A percentile compares a stretch with the other conserved stretches of the same genome.
phyloP scores from a whole-genome alignment of 1,140 invertebrate genomes.

The Globodera rostochiensis region DNA sequence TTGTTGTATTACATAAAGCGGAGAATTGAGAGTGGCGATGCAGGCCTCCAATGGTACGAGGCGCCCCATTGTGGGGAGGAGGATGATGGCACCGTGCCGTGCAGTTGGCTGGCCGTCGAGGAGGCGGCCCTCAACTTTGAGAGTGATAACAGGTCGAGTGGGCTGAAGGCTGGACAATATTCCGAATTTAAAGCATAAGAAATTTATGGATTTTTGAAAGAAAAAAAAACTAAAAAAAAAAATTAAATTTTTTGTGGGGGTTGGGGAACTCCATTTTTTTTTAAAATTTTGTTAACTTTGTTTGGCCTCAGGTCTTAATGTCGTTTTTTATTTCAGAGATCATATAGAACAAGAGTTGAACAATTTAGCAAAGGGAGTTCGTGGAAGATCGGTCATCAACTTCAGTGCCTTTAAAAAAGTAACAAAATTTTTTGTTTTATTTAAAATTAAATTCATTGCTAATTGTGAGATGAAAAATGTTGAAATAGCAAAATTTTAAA shows the following conservation, averaged over 20 bases:
- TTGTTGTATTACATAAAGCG: slow-evolving; percentile 27
- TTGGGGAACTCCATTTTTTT: too few relatives aligned
- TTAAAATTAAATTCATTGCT: background rate
- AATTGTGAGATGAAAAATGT: background rate
- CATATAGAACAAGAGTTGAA: background rate
- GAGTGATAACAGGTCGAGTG: slow-evolving; percentile 13
- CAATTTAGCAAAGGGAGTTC: background rate
- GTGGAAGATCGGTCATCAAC: background rate
- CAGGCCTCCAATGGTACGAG: slow-evolving; percentile 8
- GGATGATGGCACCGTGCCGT: background rate
- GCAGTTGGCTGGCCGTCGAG: slow-evolving; percentile 3
- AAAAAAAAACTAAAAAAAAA: too few relatives aligned
- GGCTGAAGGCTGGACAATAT: background rate
- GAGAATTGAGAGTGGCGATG: slow-evolving; percentile 11
- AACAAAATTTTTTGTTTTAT: background rate
- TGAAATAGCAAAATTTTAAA: background rate
- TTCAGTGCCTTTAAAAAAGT: slow-evolving; percentile 17
- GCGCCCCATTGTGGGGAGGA: slow-evolving; percentile 24
- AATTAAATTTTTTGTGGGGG: too few relatives aligned
- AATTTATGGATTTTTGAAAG: too few relatives aligned
- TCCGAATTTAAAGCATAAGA: background rate
- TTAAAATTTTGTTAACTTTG: too few relatives aligned
- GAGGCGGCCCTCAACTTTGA: slow-evolving; percentile 19
- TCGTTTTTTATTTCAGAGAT: background rate
- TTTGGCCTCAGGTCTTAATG: too few relatives aligned